Evolutionary conservation across 2,797 vertebrate genomes (phyloP).

Genomic region (Falco naumanni): DNA sequence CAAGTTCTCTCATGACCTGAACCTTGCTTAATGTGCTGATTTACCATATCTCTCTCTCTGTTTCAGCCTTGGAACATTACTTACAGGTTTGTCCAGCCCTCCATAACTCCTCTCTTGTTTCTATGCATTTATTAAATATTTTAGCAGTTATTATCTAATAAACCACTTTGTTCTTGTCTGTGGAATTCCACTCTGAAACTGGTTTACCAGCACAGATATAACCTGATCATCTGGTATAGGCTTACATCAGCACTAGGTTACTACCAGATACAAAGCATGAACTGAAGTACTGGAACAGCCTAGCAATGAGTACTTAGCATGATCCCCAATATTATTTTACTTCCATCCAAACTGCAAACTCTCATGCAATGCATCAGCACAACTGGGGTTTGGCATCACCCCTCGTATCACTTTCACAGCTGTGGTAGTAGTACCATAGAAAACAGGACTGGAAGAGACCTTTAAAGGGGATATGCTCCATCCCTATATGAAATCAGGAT

Average conservation of each 20-base stretch:
- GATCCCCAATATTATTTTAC: neutral
- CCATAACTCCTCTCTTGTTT: neutral
- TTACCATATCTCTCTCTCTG: neutral
- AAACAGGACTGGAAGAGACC: neutral
- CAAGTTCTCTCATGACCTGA: neutral
- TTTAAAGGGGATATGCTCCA: neutral
- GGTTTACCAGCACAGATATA: neutral
- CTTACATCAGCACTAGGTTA: neutral
- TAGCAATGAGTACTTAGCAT: neutral
- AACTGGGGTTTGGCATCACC: fast-evolving
- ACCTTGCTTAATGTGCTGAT: neutral
- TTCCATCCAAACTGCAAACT: neutral
- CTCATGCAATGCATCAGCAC: neutral
- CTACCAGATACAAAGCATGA: neutral
- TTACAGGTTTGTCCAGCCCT: neutral
- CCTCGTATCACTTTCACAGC: neutral
- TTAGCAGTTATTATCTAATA: neutral
- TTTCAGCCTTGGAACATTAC: neutral
- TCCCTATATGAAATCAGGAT: neutral
- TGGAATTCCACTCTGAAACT: neutral
- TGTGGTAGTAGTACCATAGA: neutral
- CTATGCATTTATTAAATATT: neutral
- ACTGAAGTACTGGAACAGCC: neutral
- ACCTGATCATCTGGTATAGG: neutral
- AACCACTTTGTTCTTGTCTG: neutral